Base-by-base conservation (phyloP, 2,888 invertebrate species). In the Rhagophthalmus giganteus region DNA sequence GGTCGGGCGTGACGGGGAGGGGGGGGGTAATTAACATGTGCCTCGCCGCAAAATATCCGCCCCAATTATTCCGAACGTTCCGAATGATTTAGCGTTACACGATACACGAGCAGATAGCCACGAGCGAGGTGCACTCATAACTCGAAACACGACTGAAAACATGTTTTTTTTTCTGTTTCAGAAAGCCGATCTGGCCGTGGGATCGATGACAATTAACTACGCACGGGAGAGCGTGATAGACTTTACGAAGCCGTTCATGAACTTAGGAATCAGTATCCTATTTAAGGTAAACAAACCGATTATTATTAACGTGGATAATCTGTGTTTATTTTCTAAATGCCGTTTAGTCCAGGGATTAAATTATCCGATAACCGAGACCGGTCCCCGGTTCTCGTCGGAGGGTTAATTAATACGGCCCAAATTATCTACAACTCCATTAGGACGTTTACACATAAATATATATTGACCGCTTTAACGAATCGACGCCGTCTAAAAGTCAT, bases 161-260 rank as follows among this genome's bases (percentile, higher is more conserved):
- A n/a, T n/a, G n/a, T n/a, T n/a, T n/a, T n/a, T n/a, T n/a, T n/a
- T 31, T 57, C 34, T 54, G 58, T 74, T 73, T 31, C 74, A 88
- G 90, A 88, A 87, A 77, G 92, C 92, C 0, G 93, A 94, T 74
- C 73, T 94, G 60, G 92, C 92, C 1, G 89, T 93, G 12, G 91
- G 89, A 4, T 89, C 92, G 2, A 86, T 94, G 82, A 94, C 93
- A 15, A 94, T 94, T 60, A 93, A 89, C 67, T 92, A 91, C 71
- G 88, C 90, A 14, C 77, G 94, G 33, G 91, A 92, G 66, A 88
- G 90, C 71, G 91, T 91, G 50, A 90, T 94, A 60, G 92, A 93
- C 75, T 94, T 94, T 71, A 92, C 92, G 5, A 91, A 92, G 70
- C 94, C 93, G 1, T 94, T 92, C 76, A 90, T 94, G 87, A 92